A percentile compares a stretch with the other conserved stretches of the same genome.
These are phyloP conservation scores for Myotis planiceps DNA, from an alignment of 2,797 vertebrate species.

Conservation along the genomic window DNA sequence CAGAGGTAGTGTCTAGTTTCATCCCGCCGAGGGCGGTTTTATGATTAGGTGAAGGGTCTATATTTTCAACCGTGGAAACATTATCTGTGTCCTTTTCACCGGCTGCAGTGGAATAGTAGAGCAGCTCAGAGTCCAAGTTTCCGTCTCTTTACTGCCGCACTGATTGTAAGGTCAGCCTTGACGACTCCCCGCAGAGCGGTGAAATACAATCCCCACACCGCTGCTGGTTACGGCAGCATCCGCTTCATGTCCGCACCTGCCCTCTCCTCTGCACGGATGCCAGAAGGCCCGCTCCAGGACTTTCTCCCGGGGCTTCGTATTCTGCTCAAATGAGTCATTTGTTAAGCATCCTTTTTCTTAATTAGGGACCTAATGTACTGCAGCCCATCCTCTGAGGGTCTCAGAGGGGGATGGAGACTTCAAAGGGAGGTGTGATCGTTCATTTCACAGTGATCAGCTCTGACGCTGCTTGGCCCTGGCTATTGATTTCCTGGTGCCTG, in stretches of 20 bases:
- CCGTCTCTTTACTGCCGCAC: constrained; percentile 9
- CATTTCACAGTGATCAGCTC: constrained; percentile 2
- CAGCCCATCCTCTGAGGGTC: background rate
- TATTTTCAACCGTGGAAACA: background rate
- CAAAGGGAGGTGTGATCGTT: constrained; percentile 15
- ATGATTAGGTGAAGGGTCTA: background rate
- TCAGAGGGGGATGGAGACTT: constrained; percentile 21
- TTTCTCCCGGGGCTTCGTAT: background rate
- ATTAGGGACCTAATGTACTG: background rate
- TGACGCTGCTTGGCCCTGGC: constrained; percentile 30
- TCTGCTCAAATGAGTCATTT: constrained; percentile 58
- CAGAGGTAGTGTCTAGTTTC: background rate
- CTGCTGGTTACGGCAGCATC: background rate
- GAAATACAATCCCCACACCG: constrained; percentile 7
- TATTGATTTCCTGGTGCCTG: constrained; percentile 31
- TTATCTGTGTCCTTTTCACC: constrained; percentile 11
- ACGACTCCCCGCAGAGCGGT: background rate
- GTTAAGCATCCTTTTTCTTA: background rate
- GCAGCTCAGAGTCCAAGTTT: constrained; percentile 13
- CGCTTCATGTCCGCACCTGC: background rate
- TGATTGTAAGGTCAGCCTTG: background rate
- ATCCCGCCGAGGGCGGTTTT: background rate
- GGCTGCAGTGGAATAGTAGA: background rate
- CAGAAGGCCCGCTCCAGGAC: background rate
- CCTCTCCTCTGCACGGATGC: background rate